These are phyloP conservation scores for Poeciliopsis infans DNA, from an alignment of 2,797 vertebrate genomes.

Conservation along the genomic window DNA sequence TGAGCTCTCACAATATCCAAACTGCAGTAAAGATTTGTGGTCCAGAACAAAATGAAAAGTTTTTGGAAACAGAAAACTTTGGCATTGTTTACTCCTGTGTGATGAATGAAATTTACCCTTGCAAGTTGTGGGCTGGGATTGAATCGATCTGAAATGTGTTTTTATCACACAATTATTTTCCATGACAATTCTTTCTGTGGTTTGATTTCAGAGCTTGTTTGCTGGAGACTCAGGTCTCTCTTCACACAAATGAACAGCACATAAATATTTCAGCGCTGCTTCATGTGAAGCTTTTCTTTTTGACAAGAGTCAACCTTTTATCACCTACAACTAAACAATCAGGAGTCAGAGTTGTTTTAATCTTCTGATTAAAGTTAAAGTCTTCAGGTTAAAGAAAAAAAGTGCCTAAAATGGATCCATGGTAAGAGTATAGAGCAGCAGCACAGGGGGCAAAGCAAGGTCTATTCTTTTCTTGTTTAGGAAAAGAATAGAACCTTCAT, in stretches of 20 bases:
- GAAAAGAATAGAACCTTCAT: slow-evolving; percentile 42
- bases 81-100: slow-evolving; percentile 35
- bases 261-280: slow-evolving; percentile 11
- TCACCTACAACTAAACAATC: slow-evolving; percentile 34
- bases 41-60: slow-evolving; percentile 54
- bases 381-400: slow-evolving; percentile 38
- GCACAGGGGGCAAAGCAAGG: slow-evolving; percentile 25
- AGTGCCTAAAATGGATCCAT: slow-evolving; percentile 5
- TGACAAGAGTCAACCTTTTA: slow-evolving; percentile 44
- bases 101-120: slow-evolving; percentile 27
- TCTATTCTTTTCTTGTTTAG: slow-evolving; percentile 56
- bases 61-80: slow-evolving; percentile 41
- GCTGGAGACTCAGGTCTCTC: background rate
- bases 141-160: background rate
- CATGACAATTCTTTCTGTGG: background rate
- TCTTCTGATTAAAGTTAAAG: slow-evolving; percentile 25
- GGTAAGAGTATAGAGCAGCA: slow-evolving; percentile 31
- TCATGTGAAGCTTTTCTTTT: slow-evolving; percentile 36
- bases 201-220: background rate
- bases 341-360: slow-evolving; percentile 35
- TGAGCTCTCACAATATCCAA: slow-evolving; percentile 62
- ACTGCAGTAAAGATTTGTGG: slow-evolving; percentile 48
- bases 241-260: slow-evolving; percentile 1
- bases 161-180: background rate
- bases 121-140: background rate